Conservation (phyloP, 23 tunicate species). For the Corella eumyota region DNA sequence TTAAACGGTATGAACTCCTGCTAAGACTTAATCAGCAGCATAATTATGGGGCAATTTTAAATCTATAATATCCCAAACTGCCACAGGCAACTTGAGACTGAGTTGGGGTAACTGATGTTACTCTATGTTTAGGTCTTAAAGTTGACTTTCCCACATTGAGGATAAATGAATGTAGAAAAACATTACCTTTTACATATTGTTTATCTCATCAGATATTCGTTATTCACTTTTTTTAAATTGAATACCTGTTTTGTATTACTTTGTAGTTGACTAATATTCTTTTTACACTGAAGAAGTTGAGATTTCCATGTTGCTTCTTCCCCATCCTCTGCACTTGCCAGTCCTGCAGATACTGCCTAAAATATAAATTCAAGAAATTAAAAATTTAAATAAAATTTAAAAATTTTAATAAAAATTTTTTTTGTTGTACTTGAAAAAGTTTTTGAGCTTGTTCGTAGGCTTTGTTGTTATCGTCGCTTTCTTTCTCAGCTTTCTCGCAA, state of each 20-base stretch:
- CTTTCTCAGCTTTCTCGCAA: slow-evolving; percentile 32
- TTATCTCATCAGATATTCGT: no score
- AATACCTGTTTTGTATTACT: slow-evolving; percentile 55
- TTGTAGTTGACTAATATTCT: slow-evolving; percentile 63
- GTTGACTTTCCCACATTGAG: no score
- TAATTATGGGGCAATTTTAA: no score
- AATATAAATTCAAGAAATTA: background rate
- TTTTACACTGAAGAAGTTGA: slow-evolving; percentile 61
- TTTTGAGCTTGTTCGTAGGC: slow-evolving; percentile 32
- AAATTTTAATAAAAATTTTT: background rate
- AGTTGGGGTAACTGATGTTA: no score
- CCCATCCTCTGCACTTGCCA: slow-evolving; percentile 69
- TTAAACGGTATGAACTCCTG: no score
- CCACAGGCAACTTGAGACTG: no score
- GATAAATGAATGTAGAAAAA: no score
- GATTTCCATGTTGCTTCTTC: slow-evolving; percentile 86
- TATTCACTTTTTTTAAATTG: background rate
- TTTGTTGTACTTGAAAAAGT: slow-evolving; percentile 26
- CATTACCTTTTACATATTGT: no score
- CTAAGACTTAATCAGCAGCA: no score
- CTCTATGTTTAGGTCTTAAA: no score
- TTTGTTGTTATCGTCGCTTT: slow-evolving; percentile 27
- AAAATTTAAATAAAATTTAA: background rate
- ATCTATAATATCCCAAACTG: no score
- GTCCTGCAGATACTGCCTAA: slow-evolving; percentile 83